Evolutionary conservation across 2,888 invertebrate species (phyloP).

Genomic region (Catocala sponsa): DNA sequence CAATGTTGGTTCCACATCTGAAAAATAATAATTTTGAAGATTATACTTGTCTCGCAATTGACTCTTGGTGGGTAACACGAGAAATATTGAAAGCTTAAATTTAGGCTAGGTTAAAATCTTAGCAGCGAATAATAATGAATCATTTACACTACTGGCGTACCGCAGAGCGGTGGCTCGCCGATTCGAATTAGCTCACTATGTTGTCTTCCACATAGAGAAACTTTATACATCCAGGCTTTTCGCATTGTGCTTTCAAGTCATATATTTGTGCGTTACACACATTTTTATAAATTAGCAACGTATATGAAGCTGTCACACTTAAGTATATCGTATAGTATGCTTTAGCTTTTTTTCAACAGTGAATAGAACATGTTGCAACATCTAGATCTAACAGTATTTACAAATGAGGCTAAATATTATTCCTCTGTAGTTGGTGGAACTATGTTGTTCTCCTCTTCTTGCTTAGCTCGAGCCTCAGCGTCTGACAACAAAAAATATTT

Average conservation of each 20-base stretch:
- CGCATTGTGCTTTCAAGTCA: conserved; percentile 72
- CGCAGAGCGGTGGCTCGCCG: conserved; percentile 57
- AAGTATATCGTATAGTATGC: conserved; percentile 50
- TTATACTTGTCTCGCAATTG: conserved; percentile 30
- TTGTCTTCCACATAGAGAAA: conserved; percentile 82
- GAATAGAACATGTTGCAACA: conserved; percentile 80
- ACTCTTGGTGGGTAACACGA: conserved; percentile 32
- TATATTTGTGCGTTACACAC: conserved; percentile 75
- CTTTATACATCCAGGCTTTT: conserved; percentile 70
- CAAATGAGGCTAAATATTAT: conserved; percentile 87
- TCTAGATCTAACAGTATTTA: conserved; percentile 82
- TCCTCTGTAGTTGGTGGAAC: conserved; percentile 76
- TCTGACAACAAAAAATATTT: conserved; percentile 67
- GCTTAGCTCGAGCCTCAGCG: conserved; percentile 87
- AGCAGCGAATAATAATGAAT: conserved; percentile 61
- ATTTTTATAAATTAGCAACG: conserved; percentile 56
- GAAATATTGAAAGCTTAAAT: conserved; percentile 50
- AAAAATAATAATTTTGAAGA: conserved; percentile 14
- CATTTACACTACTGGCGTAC: conserved; percentile 69
- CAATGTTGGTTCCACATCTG: conserved; percentile 23
- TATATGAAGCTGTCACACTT: conserved; percentile 61
- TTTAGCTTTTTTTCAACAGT: conserved; percentile 76
- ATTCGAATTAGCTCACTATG: conserved; percentile 80
- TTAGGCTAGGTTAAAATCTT: conserved; percentile 59
- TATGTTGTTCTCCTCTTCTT: conserved; percentile 75